Percentiles rank a stretch among this genome's conserved stretches.
Conservation (phyloP, 2,888 invertebrate genomes). For the Xestia c-nigrum region DNA sequence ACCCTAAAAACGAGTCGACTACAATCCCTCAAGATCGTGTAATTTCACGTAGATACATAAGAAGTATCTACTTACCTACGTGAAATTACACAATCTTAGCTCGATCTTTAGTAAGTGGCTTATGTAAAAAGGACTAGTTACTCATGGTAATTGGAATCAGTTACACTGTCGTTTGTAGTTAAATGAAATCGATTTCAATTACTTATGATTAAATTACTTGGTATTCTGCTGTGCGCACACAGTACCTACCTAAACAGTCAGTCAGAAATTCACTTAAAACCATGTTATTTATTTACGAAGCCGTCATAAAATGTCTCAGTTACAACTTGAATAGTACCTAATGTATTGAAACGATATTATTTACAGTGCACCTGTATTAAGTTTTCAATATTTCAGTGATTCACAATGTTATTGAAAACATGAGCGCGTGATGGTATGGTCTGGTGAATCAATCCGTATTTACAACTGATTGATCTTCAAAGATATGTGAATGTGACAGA, state of each 20-base stretch:
- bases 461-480: conserved; percentile 22
- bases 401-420: conserved; percentile 40
- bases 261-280: not conserved
- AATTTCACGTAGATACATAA: no score
- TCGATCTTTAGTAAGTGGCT: no score
- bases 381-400: conserved; percentile 42
- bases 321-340: conserved; percentile 26
- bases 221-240: not conserved
- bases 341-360: conserved; percentile 7
- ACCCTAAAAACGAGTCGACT: no score
- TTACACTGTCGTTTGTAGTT: conserved; percentile 29
- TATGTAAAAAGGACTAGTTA: no score
- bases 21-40: no score
- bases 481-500: conserved; percentile 21
- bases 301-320: conserved; percentile 14
- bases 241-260: not conserved
- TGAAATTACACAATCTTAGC: no score
- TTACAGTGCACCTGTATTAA: conserved; percentile 5
- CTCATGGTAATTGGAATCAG: conserved; percentile 14
- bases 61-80: no score
- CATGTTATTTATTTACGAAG: conserved; percentile 2
- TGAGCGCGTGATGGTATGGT: conserved; percentile 12
- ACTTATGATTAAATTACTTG: conserved; percentile 19
- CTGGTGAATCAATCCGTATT: conserved; percentile 35
- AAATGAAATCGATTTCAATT: conserved; percentile 38